Percentiles rank a stretch among this genome's conserved stretches.
Conservation (phyloP, 1,140 invertebrate genomes). For the Megalonaias nervosa region DNA sequence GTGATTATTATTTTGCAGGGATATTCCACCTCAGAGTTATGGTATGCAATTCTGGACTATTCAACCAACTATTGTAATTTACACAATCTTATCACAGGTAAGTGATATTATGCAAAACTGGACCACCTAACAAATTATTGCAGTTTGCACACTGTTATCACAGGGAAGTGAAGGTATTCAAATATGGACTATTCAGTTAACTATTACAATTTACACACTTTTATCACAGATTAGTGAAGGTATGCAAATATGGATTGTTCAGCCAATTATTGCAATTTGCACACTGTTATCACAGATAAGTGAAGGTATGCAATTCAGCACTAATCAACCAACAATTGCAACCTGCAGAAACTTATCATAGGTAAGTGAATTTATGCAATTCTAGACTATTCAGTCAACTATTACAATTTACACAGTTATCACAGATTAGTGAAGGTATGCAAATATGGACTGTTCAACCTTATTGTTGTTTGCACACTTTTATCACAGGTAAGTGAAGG, state of each 20-base stretch:
- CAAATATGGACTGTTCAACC: conserved; percentile 73
- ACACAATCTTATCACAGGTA: conserved; percentile 72
- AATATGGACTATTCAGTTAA: no score
- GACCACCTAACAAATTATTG: conserved; percentile 75
- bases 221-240: no score
- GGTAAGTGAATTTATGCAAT: conserved; percentile 71
- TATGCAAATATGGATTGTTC: no score
- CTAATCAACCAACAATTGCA: conserved; percentile 75
- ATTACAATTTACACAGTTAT: conserved; percentile 74
- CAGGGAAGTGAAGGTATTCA: conserved; percentile 44
- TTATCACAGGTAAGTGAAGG: conserved; percentile 65
- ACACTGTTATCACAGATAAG: no score
- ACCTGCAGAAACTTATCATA: conserved; percentile 73
- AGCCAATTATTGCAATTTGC: no score
- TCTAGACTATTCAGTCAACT: conserved; percentile 74
- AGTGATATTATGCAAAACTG: conserved; percentile 70
- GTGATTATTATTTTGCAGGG: conserved; percentile 58
- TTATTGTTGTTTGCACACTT: conserved; percentile 74
- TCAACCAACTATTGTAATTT: conserved; percentile 75
- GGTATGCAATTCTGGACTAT: conserved; percentile 73
- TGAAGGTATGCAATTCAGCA: conserved; percentile 71
- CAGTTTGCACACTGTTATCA: conserved; percentile 73
- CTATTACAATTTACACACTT: no score
- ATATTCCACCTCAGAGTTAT: conserved; percentile 70
- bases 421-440: conserved; percentile 53